Percentiles rank a stretch among this genome's conserved stretches.
These are phyloP conservation scores for Cylindroiulus punctatus DNA, from an alignment of 2,888 invertebrate genomes.

Conservation along the genomic window DNA sequence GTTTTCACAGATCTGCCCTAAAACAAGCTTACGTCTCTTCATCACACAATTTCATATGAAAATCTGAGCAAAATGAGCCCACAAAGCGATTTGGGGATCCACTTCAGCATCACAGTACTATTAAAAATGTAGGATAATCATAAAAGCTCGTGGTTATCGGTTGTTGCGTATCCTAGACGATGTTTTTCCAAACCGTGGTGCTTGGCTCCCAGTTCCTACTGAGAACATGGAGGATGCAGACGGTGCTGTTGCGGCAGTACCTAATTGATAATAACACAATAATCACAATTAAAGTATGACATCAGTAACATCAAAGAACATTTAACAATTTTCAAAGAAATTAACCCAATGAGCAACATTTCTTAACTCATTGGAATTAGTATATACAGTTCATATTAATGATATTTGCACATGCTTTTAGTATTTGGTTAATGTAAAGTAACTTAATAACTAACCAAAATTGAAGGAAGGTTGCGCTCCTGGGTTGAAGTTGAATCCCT, in stretches of 20 bases:
- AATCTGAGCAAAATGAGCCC: slow-evolving; percentile 4
- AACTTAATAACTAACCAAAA: slow-evolving; percentile 34
- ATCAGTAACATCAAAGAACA: too few species aligned
- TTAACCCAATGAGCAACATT: too few species aligned
- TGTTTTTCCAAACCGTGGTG: neutral
- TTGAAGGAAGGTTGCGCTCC: slow-evolving; percentile 37
- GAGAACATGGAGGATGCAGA: neutral
- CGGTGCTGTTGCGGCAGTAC: neutral
- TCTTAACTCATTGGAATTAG: too few species aligned
- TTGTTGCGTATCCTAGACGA: neutral
- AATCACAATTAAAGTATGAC: too few species aligned
- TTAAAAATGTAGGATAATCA: neutral
- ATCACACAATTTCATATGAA: neutral
- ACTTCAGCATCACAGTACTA: neutral
- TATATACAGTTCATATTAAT: too few species aligned
- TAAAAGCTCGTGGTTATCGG: neutral
- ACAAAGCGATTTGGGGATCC: neutral
- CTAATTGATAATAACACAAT: neutral
- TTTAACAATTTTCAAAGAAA: too few species aligned
- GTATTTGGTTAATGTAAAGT: too few species aligned
- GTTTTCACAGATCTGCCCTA: neutral
- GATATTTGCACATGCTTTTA: too few species aligned
- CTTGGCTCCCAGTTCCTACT: neutral
- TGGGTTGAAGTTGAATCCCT: slow-evolving; percentile 48
- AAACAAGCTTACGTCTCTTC: neutral